Evolutionary conservation across 2,797 vertebrate genomes (phyloP).

Genomic region (Columba guinea): DNA sequence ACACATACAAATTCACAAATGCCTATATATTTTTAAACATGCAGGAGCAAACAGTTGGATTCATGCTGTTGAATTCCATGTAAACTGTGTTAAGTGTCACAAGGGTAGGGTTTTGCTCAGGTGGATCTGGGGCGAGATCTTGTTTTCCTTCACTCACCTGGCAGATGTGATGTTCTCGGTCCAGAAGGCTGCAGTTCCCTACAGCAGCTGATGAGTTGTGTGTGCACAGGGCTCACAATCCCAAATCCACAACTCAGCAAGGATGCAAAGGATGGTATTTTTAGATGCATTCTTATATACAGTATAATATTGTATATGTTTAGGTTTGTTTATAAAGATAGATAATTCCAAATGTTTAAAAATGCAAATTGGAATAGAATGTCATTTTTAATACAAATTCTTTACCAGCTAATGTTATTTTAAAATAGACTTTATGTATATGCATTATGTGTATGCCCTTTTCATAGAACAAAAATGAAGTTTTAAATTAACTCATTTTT

Average conservation of each 20-base stretch:
- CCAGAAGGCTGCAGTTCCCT: neutral
- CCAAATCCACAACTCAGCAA: neutral
- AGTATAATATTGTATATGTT: neutral
- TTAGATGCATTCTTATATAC: neutral
- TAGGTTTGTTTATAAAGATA: neutral
- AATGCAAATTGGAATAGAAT: neutral
- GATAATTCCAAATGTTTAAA: neutral
- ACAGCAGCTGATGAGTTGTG: neutral
- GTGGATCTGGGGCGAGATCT: neutral
- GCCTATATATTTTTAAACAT: neutral
- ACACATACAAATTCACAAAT: neutral
- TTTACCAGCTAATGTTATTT: neutral
- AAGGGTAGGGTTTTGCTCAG: neutral
- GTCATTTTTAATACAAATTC: neutral
- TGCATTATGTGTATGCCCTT: neutral
- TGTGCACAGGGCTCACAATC: neutral
- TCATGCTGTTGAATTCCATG: neutral
- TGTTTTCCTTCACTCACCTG: neutral
- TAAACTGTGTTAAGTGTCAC: neutral
- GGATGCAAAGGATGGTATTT: neutral
- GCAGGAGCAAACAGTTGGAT: neutral
- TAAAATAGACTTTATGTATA: neutral
- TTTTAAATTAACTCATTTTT: neutral
- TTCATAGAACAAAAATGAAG: neutral
- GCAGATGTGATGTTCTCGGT: neutral